These are phyloP conservation scores for Allacma fusca DNA, from an alignment of 2,888 invertebrate species.

Conservation along the genomic window DNA sequence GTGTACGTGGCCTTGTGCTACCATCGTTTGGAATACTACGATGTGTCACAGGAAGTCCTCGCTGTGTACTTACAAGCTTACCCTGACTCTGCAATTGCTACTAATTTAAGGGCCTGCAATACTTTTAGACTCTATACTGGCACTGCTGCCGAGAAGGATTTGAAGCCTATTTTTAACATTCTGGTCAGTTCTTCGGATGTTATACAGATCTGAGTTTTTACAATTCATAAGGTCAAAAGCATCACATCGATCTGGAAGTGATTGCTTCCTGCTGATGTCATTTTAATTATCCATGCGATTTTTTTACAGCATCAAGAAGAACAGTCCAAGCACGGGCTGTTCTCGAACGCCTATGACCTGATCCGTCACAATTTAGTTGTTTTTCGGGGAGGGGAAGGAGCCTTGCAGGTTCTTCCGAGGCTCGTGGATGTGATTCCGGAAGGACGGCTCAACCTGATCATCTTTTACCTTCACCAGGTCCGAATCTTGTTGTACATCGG, in stretches of 20 bases:
- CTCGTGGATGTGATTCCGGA: constrained; percentile 95
- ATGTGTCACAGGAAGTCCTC: constrained; percentile 96
- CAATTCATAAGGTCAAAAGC: no score
- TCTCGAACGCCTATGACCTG: constrained; percentile 84
- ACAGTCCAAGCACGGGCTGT: constrained; percentile 59
- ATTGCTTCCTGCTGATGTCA: no score
- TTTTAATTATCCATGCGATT: not conserved
- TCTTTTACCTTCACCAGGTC: constrained; percentile 85
- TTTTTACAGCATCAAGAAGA: constrained; percentile 58
- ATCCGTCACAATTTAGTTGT: constrained; percentile 92
- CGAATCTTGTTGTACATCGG: not conserved
- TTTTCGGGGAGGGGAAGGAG: constrained; percentile 91
- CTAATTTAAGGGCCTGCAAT: constrained; percentile 89
- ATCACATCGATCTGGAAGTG: no score
- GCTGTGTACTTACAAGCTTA: constrained; percentile 90
- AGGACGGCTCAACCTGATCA: constrained; percentile 93
- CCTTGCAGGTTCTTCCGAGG: constrained; percentile 88
- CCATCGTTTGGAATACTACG: constrained; percentile 98
- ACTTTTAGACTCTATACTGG: constrained; percentile 89
- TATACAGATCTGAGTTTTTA: no score
- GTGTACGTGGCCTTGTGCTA: constrained; percentile 97
- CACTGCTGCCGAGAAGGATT: constrained; percentile 90
- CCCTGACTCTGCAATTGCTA: constrained; percentile 92
- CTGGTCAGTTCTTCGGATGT: constrained; percentile 45
- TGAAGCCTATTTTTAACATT: constrained; percentile 74